phyloP scores from a whole-genome alignment of 2,888 invertebrate species.

The Linnaemya vulpina region DNA sequence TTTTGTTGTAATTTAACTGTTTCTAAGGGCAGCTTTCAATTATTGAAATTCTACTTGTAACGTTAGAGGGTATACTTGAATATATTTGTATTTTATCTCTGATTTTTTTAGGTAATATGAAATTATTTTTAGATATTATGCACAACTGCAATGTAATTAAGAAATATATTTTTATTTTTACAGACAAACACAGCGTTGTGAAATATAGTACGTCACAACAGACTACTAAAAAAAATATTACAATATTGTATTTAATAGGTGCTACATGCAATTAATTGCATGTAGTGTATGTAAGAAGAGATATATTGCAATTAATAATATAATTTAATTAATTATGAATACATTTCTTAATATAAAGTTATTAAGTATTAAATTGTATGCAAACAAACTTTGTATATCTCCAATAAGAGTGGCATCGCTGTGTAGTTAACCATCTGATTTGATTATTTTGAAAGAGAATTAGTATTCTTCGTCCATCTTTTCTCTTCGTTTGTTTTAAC shows the following conservation, averaged over 20 bases:
- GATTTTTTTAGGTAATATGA: not conserved
- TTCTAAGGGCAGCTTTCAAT: not conserved
- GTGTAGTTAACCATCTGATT: slow-evolving; percentile 27
- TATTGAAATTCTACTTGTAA: not conserved
- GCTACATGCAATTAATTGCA: too few species aligned
- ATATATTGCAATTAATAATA: too few species aligned
- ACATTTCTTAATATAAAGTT: too few species aligned
- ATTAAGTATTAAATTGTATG: too few species aligned
- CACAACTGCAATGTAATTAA: slow-evolving; percentile 25
- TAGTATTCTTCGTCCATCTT: not conserved
- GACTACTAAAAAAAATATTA: not conserved
- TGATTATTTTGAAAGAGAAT: slow-evolving; percentile 15
- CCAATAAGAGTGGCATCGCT: not conserved
- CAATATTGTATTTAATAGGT: not conserved
- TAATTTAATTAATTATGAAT: too few species aligned
- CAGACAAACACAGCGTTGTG: slow-evolving; percentile 23
- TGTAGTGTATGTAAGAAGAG: too few species aligned
- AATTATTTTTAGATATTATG: slow-evolving; percentile 44
- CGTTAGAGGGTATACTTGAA: not conserved
- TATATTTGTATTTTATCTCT: not conserved
- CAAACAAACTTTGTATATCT: too few species aligned
- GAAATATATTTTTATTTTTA: not conserved
- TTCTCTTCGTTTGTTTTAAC: not conserved
- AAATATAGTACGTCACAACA: not conserved
- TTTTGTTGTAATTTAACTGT: not conserved